Evolutionary conservation across 2,113 vertebrate genomes (phyloP).

Genomic region (Geococcyx californianus): DNA sequence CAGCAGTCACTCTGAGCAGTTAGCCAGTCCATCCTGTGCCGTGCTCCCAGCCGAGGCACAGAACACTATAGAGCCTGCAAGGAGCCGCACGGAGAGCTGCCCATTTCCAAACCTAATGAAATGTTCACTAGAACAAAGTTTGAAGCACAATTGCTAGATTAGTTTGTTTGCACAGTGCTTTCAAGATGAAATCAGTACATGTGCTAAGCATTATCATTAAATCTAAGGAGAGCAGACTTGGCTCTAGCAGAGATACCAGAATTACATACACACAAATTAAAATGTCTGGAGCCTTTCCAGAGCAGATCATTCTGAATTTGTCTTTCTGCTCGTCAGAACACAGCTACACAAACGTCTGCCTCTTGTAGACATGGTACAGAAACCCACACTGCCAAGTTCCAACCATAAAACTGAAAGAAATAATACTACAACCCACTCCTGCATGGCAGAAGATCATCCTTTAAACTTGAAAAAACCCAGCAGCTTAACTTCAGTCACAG

Average conservation of each 20-base stretch:
- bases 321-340: conserved; percentile 32
- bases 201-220: conserved; percentile 15
- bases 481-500: neutral
- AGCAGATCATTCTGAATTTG: conserved; percentile 19
- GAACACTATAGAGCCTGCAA: fast-evolving
- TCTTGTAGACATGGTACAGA: neutral
- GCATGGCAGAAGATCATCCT: neutral
- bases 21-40: neutral
- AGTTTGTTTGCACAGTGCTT: neutral
- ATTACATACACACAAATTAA: conserved; percentile 51
- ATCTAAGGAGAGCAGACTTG: conserved; percentile 50
- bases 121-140: neutral
- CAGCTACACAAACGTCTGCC: neutral
- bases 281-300: conserved; percentile 26
- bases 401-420: neutral
- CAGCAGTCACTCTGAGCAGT: neutral
- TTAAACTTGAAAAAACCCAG: neutral
- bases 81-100: neutral
- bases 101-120: neutral
- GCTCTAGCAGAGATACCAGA: conserved; percentile 18
- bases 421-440: neutral
- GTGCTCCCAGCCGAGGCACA: fast-evolving
- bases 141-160: neutral
- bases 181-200: neutral
- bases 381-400: neutral